Evolutionary conservation across 2,888 invertebrate genomes (phyloP), one percentile per base, ranked within the genome.

Genomic region (Leucophora obtusa): DNA sequence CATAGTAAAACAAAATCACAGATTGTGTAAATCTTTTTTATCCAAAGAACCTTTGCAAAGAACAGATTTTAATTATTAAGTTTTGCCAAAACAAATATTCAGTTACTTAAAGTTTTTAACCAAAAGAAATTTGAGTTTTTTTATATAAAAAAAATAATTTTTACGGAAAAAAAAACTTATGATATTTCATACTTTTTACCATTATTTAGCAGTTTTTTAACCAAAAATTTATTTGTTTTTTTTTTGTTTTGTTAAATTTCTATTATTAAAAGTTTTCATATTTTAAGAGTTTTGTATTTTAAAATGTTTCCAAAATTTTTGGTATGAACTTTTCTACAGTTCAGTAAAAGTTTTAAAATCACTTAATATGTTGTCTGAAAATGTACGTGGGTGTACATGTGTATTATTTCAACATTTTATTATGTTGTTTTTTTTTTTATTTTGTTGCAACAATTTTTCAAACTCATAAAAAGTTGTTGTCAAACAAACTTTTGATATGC

Each of bases 401-500:
- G 28, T 28, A 28, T 47, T 47, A 14, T 47, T n/a, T n/a, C n/a
- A n/a, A 43, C 43, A 47, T 47, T 21, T 60, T 43, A 21, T 60
- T 60, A 8, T 14, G 17, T 18, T 28, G 56, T 18, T 51, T 43
- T 50, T 21, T 63, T 24, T 14, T 58, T 65, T 28, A 60, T 68
- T 10, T n/a, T n/a, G n/a, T 62, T 63, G 73, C 51, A 69, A 73
- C 70, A 62, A 70, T 77, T 77, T 77, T 73, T 66, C 77, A 70
- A 66, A 66, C 71, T 60, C 66, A 56, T 50, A 71, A 54, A 21
- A 78, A 78, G 59, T 77, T 81, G 53, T 51, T 73, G 65, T 66
- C 70, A 66, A 77, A 73, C 66, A 81, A 81, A 81, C 69, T 74
- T 81, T 68, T 63, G 15, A 33, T 43, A 74, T 51, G 54, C 50